Base-by-base conservation (phyloP, 2,113 vertebrate genomes). In the Ptilonorhynchus violaceus region DNA sequence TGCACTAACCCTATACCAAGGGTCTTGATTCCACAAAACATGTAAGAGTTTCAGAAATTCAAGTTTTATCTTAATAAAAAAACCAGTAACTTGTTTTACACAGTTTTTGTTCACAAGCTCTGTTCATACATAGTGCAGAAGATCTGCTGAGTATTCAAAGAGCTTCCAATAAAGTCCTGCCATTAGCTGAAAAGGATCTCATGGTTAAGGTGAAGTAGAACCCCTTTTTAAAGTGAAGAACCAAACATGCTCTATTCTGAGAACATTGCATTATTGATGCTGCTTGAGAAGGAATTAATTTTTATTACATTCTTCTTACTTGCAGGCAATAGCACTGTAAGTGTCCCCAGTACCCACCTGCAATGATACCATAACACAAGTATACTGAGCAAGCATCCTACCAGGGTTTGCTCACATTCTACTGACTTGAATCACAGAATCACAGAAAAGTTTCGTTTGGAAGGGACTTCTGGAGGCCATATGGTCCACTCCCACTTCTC, bases 401-500 rank as follows among this genome's bases (percentile, higher is more conserved):
- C 60, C 2, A 5, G 33, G 15, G 31, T 66, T 74, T 85, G 35
- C 39, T 69, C 41, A 8, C 0, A 0, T 85, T 70, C 62, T 84
- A 10, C 23, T 44, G 8, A 20, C 21, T 35, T 33, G 17, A 47
- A 23, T 74, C 41, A 64, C 30, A 56, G 58, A 33, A 46, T 64
- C 49, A 68, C 33, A 56, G 78, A 10, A 60, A 58, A 23, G 9
- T 3, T 47, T 5, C 62, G 24, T 13, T 62, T 56, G 21, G 46
- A 72, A 86, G 30, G 35, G 25, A 37, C 24, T 25, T 86, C 44
- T 76, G 52, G 13, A 58, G 13, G 18, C 27, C 15, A 6, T 2
- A 1, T 27, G 59, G 21, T 5, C 33, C 21, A 9, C 3, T 17
- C 3, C 10, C 6, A 5, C 13, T 23, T 10, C 39, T 60, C 19